These are phyloP conservation scores for Stegodyphus dumicola DNA, from an alignment of 1,140 invertebrate genomes.

Conservation along the genomic window DNA sequence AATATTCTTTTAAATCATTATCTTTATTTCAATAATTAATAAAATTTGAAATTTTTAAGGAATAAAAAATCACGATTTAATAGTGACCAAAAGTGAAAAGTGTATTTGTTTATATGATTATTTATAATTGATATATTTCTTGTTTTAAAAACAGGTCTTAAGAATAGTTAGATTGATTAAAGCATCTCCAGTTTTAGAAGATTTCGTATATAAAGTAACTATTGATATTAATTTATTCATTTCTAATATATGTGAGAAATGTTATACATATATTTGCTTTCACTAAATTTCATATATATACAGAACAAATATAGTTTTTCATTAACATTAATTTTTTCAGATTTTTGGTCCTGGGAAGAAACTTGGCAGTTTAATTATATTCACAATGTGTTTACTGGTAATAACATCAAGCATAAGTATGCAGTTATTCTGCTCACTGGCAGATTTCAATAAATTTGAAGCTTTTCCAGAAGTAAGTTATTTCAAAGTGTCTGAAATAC, in stretches of 20 bases:
- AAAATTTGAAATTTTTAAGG: no score
- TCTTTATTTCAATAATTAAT: no score
- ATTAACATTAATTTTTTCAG: slow-evolving; percentile 64
- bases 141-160: slow-evolving; percentile 72
- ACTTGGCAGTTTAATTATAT: slow-evolving; percentile 96
- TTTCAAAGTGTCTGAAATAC: background rate
- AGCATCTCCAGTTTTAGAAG: slow-evolving; percentile 97
- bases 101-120: background rate
- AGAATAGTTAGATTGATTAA: slow-evolving; percentile 96
- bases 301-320: no score
- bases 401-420: slow-evolving; percentile 99
- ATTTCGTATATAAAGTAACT: slow-evolving; percentile 94
- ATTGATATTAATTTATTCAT: slow-evolving; percentile 3
- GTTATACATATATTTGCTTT: no score
- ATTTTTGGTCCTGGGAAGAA: slow-evolving; percentile 99
- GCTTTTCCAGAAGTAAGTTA: slow-evolving; percentile 91
- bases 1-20: no score
- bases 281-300: no score
- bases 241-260: no score
- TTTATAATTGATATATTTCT: background rate
- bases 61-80: no score
- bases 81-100: no score
- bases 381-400: slow-evolving; percentile 98
- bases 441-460: slow-evolving; percentile 96
- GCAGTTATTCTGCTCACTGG: slow-evolving; percentile 97